Conservation (phyloP, 2,113 vertebrate species). For the Etia nguti region DNA sequence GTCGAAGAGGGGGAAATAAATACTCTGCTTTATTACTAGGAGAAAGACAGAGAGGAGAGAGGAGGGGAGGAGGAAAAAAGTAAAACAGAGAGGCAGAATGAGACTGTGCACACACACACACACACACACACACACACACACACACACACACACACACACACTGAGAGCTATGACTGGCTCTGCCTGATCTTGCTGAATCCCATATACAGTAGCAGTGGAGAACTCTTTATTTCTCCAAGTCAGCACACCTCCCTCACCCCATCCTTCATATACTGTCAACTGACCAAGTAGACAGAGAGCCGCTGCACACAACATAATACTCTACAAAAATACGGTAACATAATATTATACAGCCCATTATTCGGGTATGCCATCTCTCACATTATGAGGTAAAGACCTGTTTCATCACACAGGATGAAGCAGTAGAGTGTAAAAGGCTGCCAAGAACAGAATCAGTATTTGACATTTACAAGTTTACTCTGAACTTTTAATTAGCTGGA, state of each 20-base stretch:
- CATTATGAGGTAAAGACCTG: background rate
- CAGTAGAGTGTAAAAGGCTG: background rate
- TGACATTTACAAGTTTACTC: background rate
- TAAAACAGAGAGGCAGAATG: conserved; percentile 43
- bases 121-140: background rate
- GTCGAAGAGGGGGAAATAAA: conserved; percentile 66
- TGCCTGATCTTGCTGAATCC: conserved; percentile 50
- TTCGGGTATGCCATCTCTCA: background rate
- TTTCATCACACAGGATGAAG: background rate
- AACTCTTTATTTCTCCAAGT: conserved; percentile 68
- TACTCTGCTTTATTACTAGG: conserved; percentile 71
- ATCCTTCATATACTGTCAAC: conserved; percentile 53
- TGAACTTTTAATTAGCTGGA: background rate
- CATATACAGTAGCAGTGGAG: conserved; percentile 30
- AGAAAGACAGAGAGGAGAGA: conserved; percentile 46
- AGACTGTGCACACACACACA: conserved; percentile 13
- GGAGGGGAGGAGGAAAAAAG: conserved; percentile 1
- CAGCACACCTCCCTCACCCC: conserved; percentile 65
- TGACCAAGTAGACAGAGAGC: conserved; percentile 40
- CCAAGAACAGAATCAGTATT: background rate
- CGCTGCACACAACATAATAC: background rate
- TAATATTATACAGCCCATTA: background rate
- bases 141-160: background rate
- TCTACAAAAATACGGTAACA: background rate
- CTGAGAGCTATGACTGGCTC: conserved; percentile 18